Evolutionary conservation across 2,113 vertebrate species (phyloP), one percentile per base, ranked within the genome.

Genomic region (Puntigrus tetrazona): DNA sequence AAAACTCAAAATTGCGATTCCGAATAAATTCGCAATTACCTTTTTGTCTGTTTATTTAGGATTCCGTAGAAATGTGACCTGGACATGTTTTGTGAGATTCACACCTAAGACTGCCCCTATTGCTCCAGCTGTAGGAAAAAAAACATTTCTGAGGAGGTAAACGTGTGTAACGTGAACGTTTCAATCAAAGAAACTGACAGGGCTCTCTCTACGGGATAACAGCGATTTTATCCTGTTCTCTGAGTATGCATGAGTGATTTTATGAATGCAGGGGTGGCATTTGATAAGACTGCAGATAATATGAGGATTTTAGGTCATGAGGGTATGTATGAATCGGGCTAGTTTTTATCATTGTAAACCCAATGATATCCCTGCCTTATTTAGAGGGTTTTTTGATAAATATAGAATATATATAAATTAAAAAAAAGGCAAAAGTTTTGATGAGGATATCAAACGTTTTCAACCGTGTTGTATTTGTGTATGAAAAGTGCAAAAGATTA

Each of bases 381-480:
- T 82, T 87, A 90, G 86, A 88, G 41, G 31, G 72, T 34, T 92
- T 73, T 93, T 93, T 92, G 85, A 91, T 90, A 92, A 90, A 90
- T 82, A 88, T 36, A 85, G 87, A 88, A 45, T 84, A 77, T 83
- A 80, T 85, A 84, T 91, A 82, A 78, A 88, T 84, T n/a, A n/a
- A 86, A 83, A 81, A 84, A 81, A 91, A 41, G 81, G 38, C 38
- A 5, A 81, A 87, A 90, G 89, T 92, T 92, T 87, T 83, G 83
- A 86, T 89, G 85, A 85, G 73, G 72, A 72, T 86, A 81, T 78
- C 80, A 82, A 81, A 59, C 29, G 75, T 88, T 88, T 89, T 88
- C 88, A 90, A 91, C 89, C 59, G 88, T 89, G 84, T 89, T 86
- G 88, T 92, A 86, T 94, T 91, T 90, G 86, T 93, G 91, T 93